A percentile compares a stretch with the other conserved stretches of the same genome.
Evolutionary conservation across 2,797 vertebrate species (phyloP).

Genomic region (Otolemur crassicaudatus): DNA sequence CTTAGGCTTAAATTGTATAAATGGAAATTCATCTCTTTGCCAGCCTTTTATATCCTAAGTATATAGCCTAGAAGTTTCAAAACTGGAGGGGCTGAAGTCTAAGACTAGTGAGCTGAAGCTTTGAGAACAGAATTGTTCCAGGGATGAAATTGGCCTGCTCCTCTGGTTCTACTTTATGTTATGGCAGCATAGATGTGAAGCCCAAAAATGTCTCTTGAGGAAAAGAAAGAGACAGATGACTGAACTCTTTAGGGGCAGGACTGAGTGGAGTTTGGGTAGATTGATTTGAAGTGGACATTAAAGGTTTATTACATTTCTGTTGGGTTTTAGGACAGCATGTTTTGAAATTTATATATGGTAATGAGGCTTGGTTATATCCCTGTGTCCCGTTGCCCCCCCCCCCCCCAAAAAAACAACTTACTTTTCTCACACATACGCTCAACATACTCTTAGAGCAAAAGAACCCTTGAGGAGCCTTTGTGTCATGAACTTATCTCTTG

Average conservation of each 20-base stretch:
- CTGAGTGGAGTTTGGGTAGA: background rate
- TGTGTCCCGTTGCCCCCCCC: background rate
- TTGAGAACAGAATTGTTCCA: background rate
- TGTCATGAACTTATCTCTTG: constrained; percentile 48
- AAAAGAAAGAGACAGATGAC: constrained; percentile 4
- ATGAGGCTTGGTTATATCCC: constrained; percentile 11
- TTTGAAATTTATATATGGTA: constrained; percentile 26
- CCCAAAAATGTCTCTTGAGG: background rate
- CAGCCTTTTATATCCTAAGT: background rate
- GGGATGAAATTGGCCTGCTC: background rate
- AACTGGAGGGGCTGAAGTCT: background rate
- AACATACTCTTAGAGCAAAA: background rate
- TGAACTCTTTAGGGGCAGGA: background rate
- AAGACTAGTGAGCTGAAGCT: background rate
- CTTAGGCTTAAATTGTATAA: background rate
- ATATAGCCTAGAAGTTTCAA: background rate
- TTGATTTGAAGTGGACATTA: constrained; percentile 24
- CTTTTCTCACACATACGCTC: background rate
- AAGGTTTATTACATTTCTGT: background rate
- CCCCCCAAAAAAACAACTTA: background rate
- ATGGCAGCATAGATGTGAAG: background rate
- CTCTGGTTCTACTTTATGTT: background rate
- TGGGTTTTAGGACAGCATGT: constrained; percentile 39
- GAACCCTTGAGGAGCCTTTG: background rate
- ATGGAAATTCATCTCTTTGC: background rate